Base-by-base conservation (phyloP, 2,797 vertebrate species). In the Etheostoma nigrum region DNA sequence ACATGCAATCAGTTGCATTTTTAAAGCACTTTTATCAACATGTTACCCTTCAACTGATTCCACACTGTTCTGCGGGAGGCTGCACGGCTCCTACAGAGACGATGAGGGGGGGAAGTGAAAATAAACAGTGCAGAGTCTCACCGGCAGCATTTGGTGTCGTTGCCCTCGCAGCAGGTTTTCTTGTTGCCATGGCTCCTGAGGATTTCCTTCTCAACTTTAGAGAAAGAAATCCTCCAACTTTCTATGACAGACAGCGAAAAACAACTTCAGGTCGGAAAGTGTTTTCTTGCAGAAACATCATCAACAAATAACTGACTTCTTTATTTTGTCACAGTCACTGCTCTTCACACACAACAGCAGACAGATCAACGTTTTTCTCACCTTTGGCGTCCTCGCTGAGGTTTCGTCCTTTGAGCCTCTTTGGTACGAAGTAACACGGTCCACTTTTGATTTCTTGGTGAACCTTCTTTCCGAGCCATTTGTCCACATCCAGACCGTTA, bases 171-270 rank as follows among this genome's bases (percentile, higher is more conserved):
- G 83, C 94, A 96, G 12, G 91, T 96, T 92, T 91, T 96, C 52
- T 65, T 85, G 81, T 93, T 87, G 58, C 96, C 96, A 33, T 96
- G 95, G 75, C 91, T 91, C 16, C 59, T 89, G 78, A 97, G 87
- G 76, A 95, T 92, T 49, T 69, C 3, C 86, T 96, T 96, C 91
- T 96, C 95, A 82, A 93, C 82, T 76, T 94, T 85, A 86, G 93
- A 96, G 77, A 96, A 97, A 19, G 93, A 97, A 23, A 96, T 94
- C 58, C 94, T 92, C 93, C 93, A 95, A 18, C 93, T 95, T 68
- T 96, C 90, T 94, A 83, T 30, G 1, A 30, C 11, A 21, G 58
- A 82, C 53, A 40, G 1, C 64, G 55, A 70, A 53, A 49, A 77
- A 59, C 58, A 44, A 45, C 49, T 11, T 11, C 36, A 40, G 36